phyloP scores from a whole-genome alignment of 2,797 vertebrate species.

The Rhinoraja longicauda region DNA sequence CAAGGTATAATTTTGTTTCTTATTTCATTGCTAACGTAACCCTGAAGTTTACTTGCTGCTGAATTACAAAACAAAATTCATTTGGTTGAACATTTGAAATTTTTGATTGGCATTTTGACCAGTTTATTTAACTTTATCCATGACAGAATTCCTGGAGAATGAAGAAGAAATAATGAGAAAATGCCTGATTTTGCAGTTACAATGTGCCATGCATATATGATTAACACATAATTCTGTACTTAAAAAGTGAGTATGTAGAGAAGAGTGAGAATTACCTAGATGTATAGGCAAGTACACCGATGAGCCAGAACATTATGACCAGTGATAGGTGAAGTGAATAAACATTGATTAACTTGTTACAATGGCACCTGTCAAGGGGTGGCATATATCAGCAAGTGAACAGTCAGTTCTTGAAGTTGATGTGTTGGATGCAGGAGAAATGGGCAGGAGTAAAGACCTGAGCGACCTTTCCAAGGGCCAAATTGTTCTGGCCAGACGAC shows the following conservation, averaged over 20 bases:
- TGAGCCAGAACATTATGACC: too few relatives aligned
- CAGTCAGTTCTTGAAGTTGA: too few relatives aligned
- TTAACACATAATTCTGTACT: not conserved
- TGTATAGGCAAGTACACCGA: not conserved
- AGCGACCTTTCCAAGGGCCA: too few relatives aligned
- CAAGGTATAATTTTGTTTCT: not conserved
- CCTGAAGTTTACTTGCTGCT: not conserved
- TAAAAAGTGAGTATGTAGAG: not conserved
- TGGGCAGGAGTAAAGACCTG: too few relatives aligned
- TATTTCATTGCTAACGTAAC: not conserved
- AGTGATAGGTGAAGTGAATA: too few relatives aligned
- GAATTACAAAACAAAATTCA: not conserved
- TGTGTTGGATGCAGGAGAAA: too few relatives aligned
- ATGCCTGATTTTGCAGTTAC: not conserved
- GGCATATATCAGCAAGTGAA: too few relatives aligned
- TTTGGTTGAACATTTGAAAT: not conserved
- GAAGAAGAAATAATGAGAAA: not conserved
- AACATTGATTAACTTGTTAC: too few relatives aligned
- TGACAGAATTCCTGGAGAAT: not conserved
- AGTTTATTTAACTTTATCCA: not conserved
- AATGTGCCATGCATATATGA: not conserved
- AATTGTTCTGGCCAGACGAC: too few relatives aligned
- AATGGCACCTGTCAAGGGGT: too few relatives aligned
- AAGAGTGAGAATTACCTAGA: not conserved
- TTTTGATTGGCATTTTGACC: not conserved